Evolutionary conservation across 1,140 invertebrate genomes (phyloP).

Genomic region (Metaphire vulgaris): DNA sequence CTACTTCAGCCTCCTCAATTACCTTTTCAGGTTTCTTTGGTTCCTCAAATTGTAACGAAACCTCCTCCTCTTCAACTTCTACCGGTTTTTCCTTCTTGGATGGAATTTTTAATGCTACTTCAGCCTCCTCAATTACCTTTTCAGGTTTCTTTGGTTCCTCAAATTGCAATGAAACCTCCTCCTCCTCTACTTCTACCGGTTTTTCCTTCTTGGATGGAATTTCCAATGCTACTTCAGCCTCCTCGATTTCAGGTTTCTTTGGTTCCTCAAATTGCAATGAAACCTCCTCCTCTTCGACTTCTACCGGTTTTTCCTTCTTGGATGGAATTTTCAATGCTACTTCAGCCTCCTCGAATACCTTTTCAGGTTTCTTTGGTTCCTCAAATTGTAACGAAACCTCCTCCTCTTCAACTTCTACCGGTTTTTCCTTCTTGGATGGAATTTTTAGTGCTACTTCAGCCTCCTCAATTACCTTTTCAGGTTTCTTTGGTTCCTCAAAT

Average conservation of each 20-base stretch:
- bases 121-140: neutral
- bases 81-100: constrained; percentile 1
- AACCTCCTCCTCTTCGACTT: neutral
- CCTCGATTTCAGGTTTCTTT: too few relatives aligned
- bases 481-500: neutral
- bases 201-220: constrained; percentile 1
- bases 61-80: neutral
- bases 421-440: too few relatives aligned
- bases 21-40: too few relatives aligned
- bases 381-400: too few relatives aligned
- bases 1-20: too few relatives aligned
- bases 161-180: neutral
- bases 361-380: too few relatives aligned
- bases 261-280: neutral
- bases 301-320: neutral
- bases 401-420: too few relatives aligned
- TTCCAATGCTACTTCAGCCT: neutral
- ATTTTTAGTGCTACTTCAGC: too few relatives aligned
- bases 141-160: neutral
- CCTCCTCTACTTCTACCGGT: constrained; percentile 6
- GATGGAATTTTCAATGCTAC: neutral
- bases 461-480: too few relatives aligned
- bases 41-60: too few relatives aligned
- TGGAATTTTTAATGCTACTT: neutral
- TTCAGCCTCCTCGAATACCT: constrained; percentile 4